These are phyloP conservation scores for Melanotaenia boesemani DNA, from an alignment of 2,797 vertebrate species.

Conservation along the genomic window DNA sequence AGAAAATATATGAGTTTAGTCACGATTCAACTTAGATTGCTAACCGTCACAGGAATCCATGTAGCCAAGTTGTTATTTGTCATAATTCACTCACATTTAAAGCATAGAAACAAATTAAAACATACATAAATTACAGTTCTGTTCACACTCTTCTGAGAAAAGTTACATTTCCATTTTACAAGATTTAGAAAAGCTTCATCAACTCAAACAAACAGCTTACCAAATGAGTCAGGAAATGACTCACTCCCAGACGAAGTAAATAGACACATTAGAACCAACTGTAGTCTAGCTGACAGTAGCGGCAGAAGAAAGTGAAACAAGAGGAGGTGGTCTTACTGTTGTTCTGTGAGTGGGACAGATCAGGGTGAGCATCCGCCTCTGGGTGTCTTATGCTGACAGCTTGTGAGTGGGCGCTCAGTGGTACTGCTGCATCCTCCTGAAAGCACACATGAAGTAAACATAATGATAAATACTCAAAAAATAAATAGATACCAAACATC, in stretches of 20 bases:
- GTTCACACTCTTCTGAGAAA: constrained; percentile 1
- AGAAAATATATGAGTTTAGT: neutral
- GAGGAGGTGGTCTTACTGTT: constrained; percentile 79
- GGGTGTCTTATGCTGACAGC: constrained; percentile 53
- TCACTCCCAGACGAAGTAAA: constrained; percentile 45
- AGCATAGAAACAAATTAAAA: neutral
- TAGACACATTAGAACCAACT: constrained; percentile 11
- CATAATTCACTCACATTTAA: neutral
- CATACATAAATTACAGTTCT: neutral
- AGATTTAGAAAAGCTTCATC: constrained; percentile 16
- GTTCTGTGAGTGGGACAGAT: constrained; percentile 70
- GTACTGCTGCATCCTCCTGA: constrained; percentile 68
- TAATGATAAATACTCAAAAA: constrained; percentile 40
- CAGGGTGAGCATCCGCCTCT: constrained; percentile 63
- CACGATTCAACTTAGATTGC: neutral
- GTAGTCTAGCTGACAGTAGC: constrained; percentile 21
- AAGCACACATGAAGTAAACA: constrained; percentile 37
- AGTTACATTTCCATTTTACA: constrained; percentile 22
- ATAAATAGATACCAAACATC: constrained; percentile 35
- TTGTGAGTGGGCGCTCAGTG: constrained; percentile 66
- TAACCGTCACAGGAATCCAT: neutral
- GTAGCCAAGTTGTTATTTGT: neutral
- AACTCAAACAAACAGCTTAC: constrained; percentile 29
- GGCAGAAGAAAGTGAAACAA: constrained; percentile 37
- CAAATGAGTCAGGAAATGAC: constrained; percentile 56